Conservation (phyloP, 2,113 vertebrate species). For the Bos indicus region DNA sequence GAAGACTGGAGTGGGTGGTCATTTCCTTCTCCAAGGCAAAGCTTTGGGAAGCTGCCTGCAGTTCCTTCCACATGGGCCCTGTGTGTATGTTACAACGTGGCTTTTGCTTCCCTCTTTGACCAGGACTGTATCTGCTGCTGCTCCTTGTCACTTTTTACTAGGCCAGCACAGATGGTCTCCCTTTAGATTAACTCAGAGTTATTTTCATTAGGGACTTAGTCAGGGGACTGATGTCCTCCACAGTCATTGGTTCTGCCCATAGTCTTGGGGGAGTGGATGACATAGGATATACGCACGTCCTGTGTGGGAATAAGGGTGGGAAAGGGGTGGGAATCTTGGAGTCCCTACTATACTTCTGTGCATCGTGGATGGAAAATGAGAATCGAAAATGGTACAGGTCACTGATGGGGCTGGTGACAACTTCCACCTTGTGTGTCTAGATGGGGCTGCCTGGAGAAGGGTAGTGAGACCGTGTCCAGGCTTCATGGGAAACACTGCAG, state of each 20-base stretch:
- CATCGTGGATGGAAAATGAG: neutral
- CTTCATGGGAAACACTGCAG: neutral
- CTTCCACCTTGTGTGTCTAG: no score
- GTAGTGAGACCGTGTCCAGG: neutral
- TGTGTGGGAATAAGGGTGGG: rapidly evolving
- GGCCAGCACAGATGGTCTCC: neutral
- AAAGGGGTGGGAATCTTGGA: neutral
- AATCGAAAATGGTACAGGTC: rapidly evolving
- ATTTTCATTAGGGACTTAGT: neutral
- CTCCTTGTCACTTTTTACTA: neutral
- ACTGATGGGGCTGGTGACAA: neutral
- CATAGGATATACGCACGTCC: rapidly evolving
- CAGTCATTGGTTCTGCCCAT: rapidly evolving
- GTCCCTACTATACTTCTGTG: neutral
- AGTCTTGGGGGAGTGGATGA: rapidly evolving
- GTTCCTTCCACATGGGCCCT: neutral
- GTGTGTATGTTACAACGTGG: neutral
- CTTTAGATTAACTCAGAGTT: neutral
- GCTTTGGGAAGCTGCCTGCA: neutral
- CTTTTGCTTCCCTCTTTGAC: no score
- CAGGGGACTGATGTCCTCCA: no score
- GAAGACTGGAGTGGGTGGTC: neutral
- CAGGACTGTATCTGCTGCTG: no score
- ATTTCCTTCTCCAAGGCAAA: neutral
- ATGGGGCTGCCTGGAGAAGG: neutral